Base-by-base conservation (phyloP, 1,140 invertebrate species). In the Heliconius eleuchia region DNA sequence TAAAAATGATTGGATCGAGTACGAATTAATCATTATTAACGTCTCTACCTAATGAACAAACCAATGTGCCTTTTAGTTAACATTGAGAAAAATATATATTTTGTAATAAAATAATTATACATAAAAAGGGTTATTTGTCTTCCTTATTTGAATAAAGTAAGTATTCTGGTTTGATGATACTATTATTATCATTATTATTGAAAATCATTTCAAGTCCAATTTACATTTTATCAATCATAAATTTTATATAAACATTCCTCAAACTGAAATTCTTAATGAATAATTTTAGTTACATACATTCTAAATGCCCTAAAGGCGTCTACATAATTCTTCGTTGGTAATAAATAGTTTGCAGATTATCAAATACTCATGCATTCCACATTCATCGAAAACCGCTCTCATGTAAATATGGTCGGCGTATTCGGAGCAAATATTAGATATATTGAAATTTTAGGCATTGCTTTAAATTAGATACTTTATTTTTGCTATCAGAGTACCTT, bases 311-410 rank as follows among this genome's bases (percentile, higher is more conserved):
- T n/a, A 11, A 27, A 66, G 27, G 13, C 55, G 55, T 66, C 23
- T 66, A 27, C 60, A 66, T 66, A 66, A 27, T 27, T 30, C n/a
- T 66, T 60, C n/a, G 27, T 30, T 66, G 4, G 9, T 30, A 66
- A 13, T 66, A 66, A 66, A 66, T 30, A 66, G 27, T 66, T 66
- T 66, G 13, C 27, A 30, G 9, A 66, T 66, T 30, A 30, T 23
- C 19, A 30, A 30, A 66, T 66, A 66, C n/a, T 66, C 60, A 4
- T 66, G 13, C 60, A 13, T 30, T 27, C 3, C 7, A 66, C 27
- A 66, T 74, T 57, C 37, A 74, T 57, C 52, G 9, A 34, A 74
- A 74, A 74, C 52, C 73, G 19, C 52, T 60, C 55, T 74, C 9
- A 60, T 74, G 73, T 74, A 74, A 74, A 74, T 74, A 74, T 37